These are phyloP conservation scores for Vulpes ferrilata DNA, from an alignment of 2,113 vertebrate genomes.

Conservation along the genomic window DNA sequence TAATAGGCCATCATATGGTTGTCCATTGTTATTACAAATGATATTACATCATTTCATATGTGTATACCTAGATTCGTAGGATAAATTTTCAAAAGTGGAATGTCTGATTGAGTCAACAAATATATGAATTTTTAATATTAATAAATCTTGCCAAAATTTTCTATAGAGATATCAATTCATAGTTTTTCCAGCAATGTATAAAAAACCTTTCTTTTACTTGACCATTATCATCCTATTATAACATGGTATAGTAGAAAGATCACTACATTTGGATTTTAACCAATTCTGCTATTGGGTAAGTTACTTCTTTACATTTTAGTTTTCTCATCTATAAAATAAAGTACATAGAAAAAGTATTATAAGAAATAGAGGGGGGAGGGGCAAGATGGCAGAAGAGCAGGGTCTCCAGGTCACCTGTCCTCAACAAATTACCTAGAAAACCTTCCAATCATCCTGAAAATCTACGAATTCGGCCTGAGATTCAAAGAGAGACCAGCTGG, in stretches of 20 bases:
- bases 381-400: no score
- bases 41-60: neutral
- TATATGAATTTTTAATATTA: neutral
- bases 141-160: neutral
- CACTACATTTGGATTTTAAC: neutral
- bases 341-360: neutral
- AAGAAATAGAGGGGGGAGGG: neutral
- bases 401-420: no score
- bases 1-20: neutral
- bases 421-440: no score
- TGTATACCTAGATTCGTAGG: neutral
- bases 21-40: neutral
- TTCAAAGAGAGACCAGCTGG: no score
- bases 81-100: neutral
- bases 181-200: neutral
- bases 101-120: neutral
- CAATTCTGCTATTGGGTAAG: neutral
- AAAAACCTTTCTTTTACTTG: neutral
- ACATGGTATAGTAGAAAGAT: neutral
- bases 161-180: neutral
- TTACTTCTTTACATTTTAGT: neutral
- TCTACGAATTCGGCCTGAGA: no score
- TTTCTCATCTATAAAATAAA: neutral
- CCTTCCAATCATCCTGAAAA: no score
- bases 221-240: neutral